Percentiles rank a stretch among this genome's conserved stretches.
These are phyloP conservation scores for Cataglyphis albicans DNA, from an alignment of 2,888 invertebrate species.

Conservation along the genomic window DNA sequence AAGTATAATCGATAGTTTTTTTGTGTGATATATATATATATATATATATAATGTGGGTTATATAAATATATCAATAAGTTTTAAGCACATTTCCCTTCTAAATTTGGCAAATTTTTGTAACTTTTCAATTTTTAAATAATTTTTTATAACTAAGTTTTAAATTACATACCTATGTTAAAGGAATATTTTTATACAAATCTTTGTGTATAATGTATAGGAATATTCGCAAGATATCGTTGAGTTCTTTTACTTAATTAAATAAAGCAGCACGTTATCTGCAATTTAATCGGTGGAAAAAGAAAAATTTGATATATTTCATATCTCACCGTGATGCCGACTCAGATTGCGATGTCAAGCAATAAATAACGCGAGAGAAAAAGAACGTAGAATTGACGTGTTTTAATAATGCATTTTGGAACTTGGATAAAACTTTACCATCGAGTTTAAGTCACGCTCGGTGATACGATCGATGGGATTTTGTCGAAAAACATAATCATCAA, in stretches of 20 bases:
- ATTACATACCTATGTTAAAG: neutral
- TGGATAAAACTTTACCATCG: conserved; percentile 19
- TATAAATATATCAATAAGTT: conserved; percentile 8
- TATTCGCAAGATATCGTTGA: neutral
- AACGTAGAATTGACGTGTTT: conserved; percentile 16
- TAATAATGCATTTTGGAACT: conserved; percentile 46
- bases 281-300: conserved; percentile 31
- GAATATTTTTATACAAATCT: neutral
- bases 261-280: conserved; percentile 14
- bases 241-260: conserved; percentile 43
- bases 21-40: neutral
- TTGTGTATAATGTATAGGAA: neutral
- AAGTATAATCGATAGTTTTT: conserved; percentile 32
- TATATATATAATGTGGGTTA: neutral
- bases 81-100: neutral
- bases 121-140: neutral
- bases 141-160: neutral
- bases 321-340: neutral
- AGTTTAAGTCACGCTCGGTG: neutral
- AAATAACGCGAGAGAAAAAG: conserved; percentile 44
- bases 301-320: conserved; percentile 37
- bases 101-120: neutral
- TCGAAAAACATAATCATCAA: conserved; percentile 39
- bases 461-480: conserved; percentile 31
- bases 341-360: conserved; percentile 45